Base-by-base conservation (phyloP, 2,797 vertebrate species). In the Melanotaenia parkinsoni region DNA sequence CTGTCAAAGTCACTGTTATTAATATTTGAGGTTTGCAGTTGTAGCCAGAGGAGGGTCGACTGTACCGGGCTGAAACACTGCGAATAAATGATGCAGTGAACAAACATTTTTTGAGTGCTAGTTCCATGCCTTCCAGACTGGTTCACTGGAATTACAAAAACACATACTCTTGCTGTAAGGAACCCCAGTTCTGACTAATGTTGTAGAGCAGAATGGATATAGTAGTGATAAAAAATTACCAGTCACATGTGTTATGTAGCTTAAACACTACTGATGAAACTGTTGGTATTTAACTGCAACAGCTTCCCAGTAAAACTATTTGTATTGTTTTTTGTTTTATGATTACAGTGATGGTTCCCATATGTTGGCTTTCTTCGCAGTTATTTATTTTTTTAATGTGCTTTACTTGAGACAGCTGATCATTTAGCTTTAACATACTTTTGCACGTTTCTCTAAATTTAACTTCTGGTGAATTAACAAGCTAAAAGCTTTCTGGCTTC, bases 1-100 rank as follows among this genome's bases (percentile, higher is more conserved):
- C 82, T 76, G 82, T 79, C 83, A 77, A 81, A 82, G 32, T 54
- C 51, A 26, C 61, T 60, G 63, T 87, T 87, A 88, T 80, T 76
- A 79, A 76, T 81, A 74, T 84, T 77, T 76, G 64, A 81, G 67
- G 54, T 79, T 22, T 82, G 77, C 72, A 74, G 76, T 71, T 43
- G 43, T 64, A 63, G 79, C 80, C 77, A 0, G 26, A 67, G 83
- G 77, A 80, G 20, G 14, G 33, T 73, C 54, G 61, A 56, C 54
- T 56, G 54, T 56, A 22, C 5, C 22, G 37, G 45, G 75, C 74
- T 12, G 26, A 82, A 67, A 80, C 10, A 35, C 77, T 72, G 43
- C 28, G 69, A 69, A 79, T 64, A 72, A 87, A 82, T 81, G 74
- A 83, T 53, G 38, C 53, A 32, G 58, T 60, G 30, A 80, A 79